These are phyloP conservation scores for Vultur gryphus DNA, from an alignment of 2,797 vertebrate genomes.

Conservation along the genomic window DNA sequence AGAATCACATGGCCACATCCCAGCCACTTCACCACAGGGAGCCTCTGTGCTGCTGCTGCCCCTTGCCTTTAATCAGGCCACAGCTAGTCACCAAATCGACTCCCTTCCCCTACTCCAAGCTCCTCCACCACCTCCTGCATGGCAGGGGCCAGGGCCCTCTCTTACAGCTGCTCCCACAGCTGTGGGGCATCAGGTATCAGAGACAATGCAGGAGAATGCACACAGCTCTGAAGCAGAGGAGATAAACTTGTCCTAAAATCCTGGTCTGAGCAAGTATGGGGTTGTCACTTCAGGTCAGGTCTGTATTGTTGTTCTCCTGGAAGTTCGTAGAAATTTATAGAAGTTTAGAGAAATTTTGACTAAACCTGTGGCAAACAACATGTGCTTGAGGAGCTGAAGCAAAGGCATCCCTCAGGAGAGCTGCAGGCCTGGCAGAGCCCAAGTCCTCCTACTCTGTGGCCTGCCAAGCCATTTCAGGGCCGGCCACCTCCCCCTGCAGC, in stretches of 20 bases:
- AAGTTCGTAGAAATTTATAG: background rate
- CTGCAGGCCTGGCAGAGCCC: background rate
- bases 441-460: background rate
- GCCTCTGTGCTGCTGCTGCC: background rate
- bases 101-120: background rate
- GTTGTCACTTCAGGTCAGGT: background rate
- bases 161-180: constrained; percentile 8
- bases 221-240: background rate
- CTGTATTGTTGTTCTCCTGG: background rate
- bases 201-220: background rate
- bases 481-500: background rate
- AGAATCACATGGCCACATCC: rapidly evolving
- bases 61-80: background rate
- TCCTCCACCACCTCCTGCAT: background rate
- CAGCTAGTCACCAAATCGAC: background rate
- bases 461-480: background rate
- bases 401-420: background rate
- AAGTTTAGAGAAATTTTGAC: background rate
- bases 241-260: background rate
- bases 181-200: background rate
- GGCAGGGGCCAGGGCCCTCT: background rate
- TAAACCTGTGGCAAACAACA: background rate
- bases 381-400: background rate
- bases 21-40: background rate
- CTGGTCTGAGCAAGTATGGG: background rate